Conservation (phyloP, 2,797 vertebrate species). For the Hypotaenidia okinawae region DNA sequence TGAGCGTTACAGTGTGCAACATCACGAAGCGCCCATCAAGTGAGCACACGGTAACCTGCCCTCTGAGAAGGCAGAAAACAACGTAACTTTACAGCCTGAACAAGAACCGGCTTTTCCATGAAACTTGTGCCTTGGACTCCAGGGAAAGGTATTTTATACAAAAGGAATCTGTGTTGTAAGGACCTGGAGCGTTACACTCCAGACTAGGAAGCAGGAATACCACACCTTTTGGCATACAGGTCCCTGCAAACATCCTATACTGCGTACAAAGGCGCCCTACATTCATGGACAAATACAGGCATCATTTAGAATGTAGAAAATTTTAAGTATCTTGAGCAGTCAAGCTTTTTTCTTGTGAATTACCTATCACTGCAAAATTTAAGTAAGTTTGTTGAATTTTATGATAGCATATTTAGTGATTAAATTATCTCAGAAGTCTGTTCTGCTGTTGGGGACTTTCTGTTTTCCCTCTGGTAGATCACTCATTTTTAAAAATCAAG, state of each 20-base stretch:
- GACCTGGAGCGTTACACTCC: background rate
- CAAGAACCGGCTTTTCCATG: background rate
- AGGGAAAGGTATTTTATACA: background rate
- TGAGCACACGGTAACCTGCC: background rate
- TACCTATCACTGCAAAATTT: background rate
- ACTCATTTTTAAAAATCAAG: background rate
- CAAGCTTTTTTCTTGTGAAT: background rate
- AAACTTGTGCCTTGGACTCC: background rate
- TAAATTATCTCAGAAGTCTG: background rate
- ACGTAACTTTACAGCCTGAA: background rate
- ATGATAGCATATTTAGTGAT: background rate
- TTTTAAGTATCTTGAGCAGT: background rate
- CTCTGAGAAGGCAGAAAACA: background rate
- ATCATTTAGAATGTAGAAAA: background rate
- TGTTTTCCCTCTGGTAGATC: background rate
- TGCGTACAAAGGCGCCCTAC: background rate
- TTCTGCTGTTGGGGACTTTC: background rate
- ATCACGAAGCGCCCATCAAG: background rate
- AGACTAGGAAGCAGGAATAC: background rate
- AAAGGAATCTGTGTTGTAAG: background rate
- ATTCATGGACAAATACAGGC: background rate
- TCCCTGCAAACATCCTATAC: background rate
- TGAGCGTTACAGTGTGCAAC: background rate
- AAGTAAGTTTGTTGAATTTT: background rate
- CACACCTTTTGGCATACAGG: background rate